Evolutionary conservation across 2,113 vertebrate genomes (phyloP).

Genomic region (Psittacula cyanocephala): DNA sequence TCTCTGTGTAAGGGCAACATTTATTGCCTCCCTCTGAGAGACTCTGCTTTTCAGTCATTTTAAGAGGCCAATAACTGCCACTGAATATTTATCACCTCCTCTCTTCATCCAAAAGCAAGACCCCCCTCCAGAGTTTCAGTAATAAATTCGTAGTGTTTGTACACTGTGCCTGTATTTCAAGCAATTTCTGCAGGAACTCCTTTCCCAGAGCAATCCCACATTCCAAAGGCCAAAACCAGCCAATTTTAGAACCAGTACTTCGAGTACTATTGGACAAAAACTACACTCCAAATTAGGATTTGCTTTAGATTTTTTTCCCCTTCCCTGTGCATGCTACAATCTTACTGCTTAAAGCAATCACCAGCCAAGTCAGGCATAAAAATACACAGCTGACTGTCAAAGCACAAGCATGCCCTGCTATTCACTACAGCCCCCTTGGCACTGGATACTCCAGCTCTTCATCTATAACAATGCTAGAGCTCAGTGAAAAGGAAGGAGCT

Average conservation of each 20-base stretch:
- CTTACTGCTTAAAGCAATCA: background rate
- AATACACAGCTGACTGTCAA: background rate
- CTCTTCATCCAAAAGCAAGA: background rate
- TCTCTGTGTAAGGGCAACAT: background rate
- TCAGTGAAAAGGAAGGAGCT: background rate
- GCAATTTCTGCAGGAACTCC: background rate
- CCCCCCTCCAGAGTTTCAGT: background rate
- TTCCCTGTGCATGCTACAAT: background rate
- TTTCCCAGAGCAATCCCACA: background rate
- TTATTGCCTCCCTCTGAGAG: background rate
- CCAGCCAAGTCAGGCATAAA: background rate
- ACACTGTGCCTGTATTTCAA: background rate
- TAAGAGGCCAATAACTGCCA: background rate
- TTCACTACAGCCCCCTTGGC: background rate
- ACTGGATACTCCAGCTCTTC: background rate
- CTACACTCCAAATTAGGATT: background rate
- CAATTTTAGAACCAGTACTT: background rate
- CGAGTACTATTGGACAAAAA: background rate
- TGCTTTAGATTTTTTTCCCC: accelerated
- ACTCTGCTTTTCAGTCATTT: background rate
- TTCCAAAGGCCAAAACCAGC: background rate
- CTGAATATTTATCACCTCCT: background rate
- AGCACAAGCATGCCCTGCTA: background rate
- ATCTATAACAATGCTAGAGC: background rate
- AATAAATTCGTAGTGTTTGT: background rate